Percentiles rank a stretch among this genome's conserved stretches.
These are phyloP conservation scores for Papilio aristodemus DNA, from an alignment of 1,140 invertebrate species.

Conservation along the genomic window DNA sequence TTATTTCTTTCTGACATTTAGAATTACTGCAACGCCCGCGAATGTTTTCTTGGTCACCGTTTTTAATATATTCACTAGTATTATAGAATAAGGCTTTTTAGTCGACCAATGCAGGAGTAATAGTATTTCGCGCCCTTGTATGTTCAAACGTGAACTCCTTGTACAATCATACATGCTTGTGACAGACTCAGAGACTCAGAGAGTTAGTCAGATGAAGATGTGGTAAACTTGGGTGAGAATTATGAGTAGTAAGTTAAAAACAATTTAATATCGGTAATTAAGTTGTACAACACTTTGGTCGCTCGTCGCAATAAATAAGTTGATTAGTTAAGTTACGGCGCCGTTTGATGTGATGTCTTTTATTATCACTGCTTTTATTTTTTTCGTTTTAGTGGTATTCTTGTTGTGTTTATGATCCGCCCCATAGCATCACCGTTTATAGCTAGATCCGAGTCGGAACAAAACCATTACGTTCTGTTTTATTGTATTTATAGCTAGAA, in stretches of 20 bases:
- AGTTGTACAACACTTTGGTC: constrained; percentile 8
- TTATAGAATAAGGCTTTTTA: too few species aligned
- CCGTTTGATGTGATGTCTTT: background rate
- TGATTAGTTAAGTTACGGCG: constrained; percentile 7
- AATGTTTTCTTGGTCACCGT: too few species aligned
- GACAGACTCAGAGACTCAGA: too few species aligned
- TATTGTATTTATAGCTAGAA: background rate
- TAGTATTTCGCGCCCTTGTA: too few species aligned
- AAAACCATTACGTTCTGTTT: background rate
- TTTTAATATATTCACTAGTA: too few species aligned
- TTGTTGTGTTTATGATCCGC: background rate
- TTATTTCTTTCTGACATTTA: too few species aligned
- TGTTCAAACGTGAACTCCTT: too few species aligned
- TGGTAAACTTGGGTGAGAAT: background rate
- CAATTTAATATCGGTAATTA: constrained; percentile 10
- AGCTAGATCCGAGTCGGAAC: background rate
- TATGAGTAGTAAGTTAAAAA: background rate
- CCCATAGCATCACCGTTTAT: background rate
- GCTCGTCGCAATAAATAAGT: constrained; percentile 4
- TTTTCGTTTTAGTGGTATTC: constrained; percentile 5
- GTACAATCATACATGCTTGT: too few species aligned
- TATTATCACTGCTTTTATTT: constrained; percentile 7
- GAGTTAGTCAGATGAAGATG: too few species aligned
- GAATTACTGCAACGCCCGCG: too few species aligned
- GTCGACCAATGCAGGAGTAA: too few species aligned